A percentile compares a stretch with the other conserved stretches of the same genome.
These are phyloP conservation scores for Spicauda simplicius DNA, from an alignment of 2,888 invertebrate genomes.

Conservation along the genomic window DNA sequence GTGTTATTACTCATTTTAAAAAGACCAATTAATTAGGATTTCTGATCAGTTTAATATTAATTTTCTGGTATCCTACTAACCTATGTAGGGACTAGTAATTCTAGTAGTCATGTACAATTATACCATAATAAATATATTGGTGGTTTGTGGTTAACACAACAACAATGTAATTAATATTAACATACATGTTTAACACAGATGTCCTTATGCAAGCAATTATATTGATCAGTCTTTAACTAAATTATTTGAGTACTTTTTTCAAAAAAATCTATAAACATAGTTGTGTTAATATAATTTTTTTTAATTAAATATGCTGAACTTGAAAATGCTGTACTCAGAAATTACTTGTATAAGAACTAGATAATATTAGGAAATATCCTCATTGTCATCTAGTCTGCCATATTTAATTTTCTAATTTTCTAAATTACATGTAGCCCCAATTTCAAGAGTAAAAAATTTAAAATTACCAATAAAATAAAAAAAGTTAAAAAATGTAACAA, in stretches of 20 bases:
- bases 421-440: too few species aligned
- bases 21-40: too few species aligned
- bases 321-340: neutral
- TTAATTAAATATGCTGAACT: too few species aligned
- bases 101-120: neutral
- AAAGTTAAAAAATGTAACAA: too few species aligned
- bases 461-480: too few species aligned
- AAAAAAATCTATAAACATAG: too few species aligned
- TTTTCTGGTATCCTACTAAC: too few species aligned
- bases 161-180: neutral
- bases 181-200: neutral
- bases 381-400: neutral
- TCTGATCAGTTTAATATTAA: too few species aligned
- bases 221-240: neutral
- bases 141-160: constrained; percentile 2
- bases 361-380: neutral
- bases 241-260: neutral
- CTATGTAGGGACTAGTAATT: neutral
- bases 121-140: neutral
- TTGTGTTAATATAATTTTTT: too few species aligned
- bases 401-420: neutral
- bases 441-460: too few species aligned
- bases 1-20: too few species aligned
- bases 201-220: constrained; percentile 1
- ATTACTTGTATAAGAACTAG: constrained; percentile 12